A percentile compares a stretch with the other conserved stretches of the same genome.
These are phyloP conservation scores for Cylas formicarius DNA, from an alignment of 1,140 invertebrate genomes.

Conservation along the genomic window DNA sequence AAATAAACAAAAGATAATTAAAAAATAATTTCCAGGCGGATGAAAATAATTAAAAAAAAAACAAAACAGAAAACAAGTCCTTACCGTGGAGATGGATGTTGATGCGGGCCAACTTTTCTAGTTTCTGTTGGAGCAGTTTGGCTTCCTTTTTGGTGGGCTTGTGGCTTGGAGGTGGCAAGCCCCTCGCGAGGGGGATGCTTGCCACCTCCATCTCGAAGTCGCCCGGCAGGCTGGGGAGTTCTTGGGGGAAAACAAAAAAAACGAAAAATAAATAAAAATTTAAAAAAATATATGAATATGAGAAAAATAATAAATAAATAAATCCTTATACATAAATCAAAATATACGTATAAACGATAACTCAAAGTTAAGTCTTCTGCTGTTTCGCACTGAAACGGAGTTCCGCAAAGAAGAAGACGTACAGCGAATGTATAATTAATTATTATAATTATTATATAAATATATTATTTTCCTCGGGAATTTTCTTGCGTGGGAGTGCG, in stretches of 20 bases:
- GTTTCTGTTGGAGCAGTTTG: conserved; percentile 53
- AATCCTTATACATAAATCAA: too few relatives aligned
- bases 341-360: too few relatives aligned
- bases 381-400: too few relatives aligned
- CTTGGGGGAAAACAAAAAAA: conserved; percentile 30
- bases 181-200: conserved; percentile 30
- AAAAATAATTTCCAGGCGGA: conserved; percentile 7
- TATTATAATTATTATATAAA: too few relatives aligned
- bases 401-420: too few relatives aligned
- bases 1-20: too few relatives aligned
- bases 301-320: conserved; percentile 15
- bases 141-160: conserved; percentile 50
- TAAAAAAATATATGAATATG: too few relatives aligned
- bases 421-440: too few relatives aligned
- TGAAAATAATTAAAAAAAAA: neutral
- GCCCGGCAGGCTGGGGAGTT: conserved; percentile 33
- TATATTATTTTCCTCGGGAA: too few relatives aligned
- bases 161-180: conserved; percentile 29
- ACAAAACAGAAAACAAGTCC: conserved; percentile 24
- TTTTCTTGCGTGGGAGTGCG: too few relatives aligned
- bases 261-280: conserved; percentile 37
- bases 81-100: conserved; percentile 86
- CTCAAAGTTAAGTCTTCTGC: too few relatives aligned
- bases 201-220: conserved; percentile 44
- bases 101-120: conserved; percentile 71